phyloP scores from a whole-genome alignment of 1,140 invertebrate genomes.

The Thaumatotibia leucotreta region DNA sequence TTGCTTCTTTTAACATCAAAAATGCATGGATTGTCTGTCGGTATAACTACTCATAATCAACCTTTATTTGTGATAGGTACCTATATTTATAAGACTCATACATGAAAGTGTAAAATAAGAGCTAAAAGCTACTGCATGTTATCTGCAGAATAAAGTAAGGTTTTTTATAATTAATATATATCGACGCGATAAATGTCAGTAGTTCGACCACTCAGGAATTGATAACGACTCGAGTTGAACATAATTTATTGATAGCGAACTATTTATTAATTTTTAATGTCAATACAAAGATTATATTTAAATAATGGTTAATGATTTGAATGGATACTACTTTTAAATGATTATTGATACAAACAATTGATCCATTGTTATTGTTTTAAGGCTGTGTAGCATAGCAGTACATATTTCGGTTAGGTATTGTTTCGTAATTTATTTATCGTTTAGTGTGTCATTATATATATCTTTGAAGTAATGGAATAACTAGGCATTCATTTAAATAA shows the following conservation, averaged over 20 bases:
- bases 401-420: too few species aligned
- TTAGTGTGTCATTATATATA: background rate
- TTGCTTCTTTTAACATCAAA: too few species aligned
- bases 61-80: too few species aligned
- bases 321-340: background rate
- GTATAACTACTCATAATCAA: too few species aligned
- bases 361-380: background rate
- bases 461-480: background rate
- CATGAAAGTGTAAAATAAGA: background rate
- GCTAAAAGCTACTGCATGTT: background rate
- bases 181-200: background rate
- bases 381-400: too few species aligned
- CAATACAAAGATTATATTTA: background rate
- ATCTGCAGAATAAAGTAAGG: background rate
- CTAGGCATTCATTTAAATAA: background rate
- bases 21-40: too few species aligned
- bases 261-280: slow-evolving; percentile 8
- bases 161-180: slow-evolving; percentile 2
- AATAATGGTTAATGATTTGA: background rate
- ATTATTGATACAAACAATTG: background rate
- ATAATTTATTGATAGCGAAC: slow-evolving; percentile 5
- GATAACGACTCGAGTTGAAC: background rate
- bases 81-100: background rate
- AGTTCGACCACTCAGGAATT: background rate
- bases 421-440: background rate